phyloP scores from a whole-genome alignment of 2,797 vertebrate genomes.

The Muraenolepis orangiensis region DNA sequence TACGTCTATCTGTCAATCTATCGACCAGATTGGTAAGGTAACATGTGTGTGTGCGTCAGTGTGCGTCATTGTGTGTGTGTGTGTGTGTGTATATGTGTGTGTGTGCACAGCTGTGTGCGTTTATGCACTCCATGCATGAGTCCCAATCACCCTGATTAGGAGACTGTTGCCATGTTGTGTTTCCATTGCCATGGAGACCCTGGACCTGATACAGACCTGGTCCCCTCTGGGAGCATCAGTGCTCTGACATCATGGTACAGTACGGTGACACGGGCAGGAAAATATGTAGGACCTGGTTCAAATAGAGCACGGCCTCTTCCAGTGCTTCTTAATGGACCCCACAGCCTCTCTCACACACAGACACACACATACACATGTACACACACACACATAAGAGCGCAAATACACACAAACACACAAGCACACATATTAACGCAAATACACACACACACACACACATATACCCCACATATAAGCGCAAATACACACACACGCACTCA shows the following conservation, averaged over 20 bases:
- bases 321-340: slow-evolving; percentile 8
- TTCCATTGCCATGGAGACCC: slow-evolving; percentile 26
- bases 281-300: slow-evolving; percentile 40
- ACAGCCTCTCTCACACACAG: background rate
- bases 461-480: too few relatives aligned
- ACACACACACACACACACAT: too few relatives aligned
- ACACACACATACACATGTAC: too few relatives aligned
- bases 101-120: background rate
- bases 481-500: background rate
- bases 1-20: background rate
- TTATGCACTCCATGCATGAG: background rate
- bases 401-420: too few relatives aligned
- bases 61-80: background rate
- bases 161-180: slow-evolving; percentile 46
- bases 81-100: background rate
- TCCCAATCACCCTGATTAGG: slow-evolving; percentile 29
- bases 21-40: slow-evolving; percentile 18
- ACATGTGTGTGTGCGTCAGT: background rate
- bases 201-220: slow-evolving; percentile 22
- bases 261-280: slow-evolving; percentile 41
- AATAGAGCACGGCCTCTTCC: slow-evolving; percentile 1
- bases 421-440: too few relatives aligned
- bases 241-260: slow-evolving; percentile 46
- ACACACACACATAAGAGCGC: too few relatives aligned
- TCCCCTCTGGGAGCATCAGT: slow-evolving; percentile 26